Base-by-base conservation (phyloP, 2,113 vertebrate species). In the Recurvirostra avosetta region DNA sequence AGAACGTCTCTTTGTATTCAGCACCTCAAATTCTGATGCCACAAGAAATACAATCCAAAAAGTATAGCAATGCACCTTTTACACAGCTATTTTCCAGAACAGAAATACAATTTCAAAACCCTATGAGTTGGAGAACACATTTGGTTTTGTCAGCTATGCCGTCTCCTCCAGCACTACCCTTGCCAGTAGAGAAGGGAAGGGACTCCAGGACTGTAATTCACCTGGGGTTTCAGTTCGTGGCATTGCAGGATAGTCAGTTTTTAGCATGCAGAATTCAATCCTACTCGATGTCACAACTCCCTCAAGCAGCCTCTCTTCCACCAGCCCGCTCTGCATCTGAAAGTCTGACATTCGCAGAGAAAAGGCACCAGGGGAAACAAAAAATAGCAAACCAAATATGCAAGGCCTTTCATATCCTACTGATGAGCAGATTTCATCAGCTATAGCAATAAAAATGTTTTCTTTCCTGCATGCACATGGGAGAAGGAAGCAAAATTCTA, bases 371-470 rank as follows among this genome's bases (percentile, higher is more conserved):
- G 17, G 78, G 92, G 77, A 73, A 91, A 78, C 38, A 68, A 93
- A 91, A 90, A 89, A 91, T 61, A 94, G 76, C 86, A 92, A 84
- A 76, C 16, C 79, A 97, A 96, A 95, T 45, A 94, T 30, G 50
- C 76, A 66, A 61, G 50, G 65, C 58, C 61, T 94, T 96, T 92
- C 65, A 67, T 67, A 85, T 90, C 68, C 79, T 65, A 30, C 76
- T 81, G 91, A 93, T 79, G 65, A 92, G 74, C 50, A 93, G 87
- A 40, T 87, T 88, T 23, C 75, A 89, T 21, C 66, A 93, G 72
- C 86, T 53, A 82, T 1, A 86, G 87, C 78, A 96, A 96, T 95
- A 95, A 96, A 94, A 90, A 65, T 61, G 32, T 90, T 95, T 95
- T 93, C 83, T 83, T 88, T 75, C 41, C 90, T 76, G 63, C 17